A percentile compares a stretch with the other conserved stretches of the same genome.
These are phyloP conservation scores for Leptopilina boulardi DNA, from an alignment of 1,140 invertebrate species.

Conservation along the genomic window DNA sequence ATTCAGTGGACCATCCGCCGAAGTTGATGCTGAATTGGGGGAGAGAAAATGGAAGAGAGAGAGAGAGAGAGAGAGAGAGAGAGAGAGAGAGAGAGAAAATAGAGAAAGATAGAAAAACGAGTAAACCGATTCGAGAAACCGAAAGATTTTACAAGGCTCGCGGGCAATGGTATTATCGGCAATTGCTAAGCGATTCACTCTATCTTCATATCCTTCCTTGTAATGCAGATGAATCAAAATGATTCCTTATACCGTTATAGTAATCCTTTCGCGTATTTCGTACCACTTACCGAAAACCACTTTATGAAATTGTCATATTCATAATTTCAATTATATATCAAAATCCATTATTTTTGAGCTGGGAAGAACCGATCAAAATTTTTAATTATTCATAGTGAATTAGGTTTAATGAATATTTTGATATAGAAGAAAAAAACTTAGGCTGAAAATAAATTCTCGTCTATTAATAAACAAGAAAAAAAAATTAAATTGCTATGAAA, in stretches of 20 bases:
- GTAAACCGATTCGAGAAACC: conserved; percentile 50
- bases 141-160: conserved; percentile 47
- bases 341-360: no score
- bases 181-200: conserved; percentile 46
- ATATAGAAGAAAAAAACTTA: no score
- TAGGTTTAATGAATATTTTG: no score
- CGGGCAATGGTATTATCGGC: conserved; percentile 50
- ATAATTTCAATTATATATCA: not conserved
- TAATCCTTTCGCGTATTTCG: not conserved
- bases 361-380: no score
- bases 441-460: no score
- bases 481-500: no score
- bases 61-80: conserved; percentile 35
- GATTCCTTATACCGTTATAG: not conserved
- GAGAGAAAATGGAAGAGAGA: conserved; percentile 7
- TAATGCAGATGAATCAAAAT: conserved; percentile 24
- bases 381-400: no score
- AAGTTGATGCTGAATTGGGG: not conserved
- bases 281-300: not conserved
- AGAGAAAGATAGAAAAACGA: conserved; percentile 34
- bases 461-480: no score
- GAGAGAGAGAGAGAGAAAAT: conserved; percentile 41
- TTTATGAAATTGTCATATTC: not conserved
- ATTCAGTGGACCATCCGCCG: conserved; percentile 47
- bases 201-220: conserved; percentile 39